Base-by-base conservation (phyloP, 2,888 invertebrate species). In the Eretmocerus hayati region DNA sequence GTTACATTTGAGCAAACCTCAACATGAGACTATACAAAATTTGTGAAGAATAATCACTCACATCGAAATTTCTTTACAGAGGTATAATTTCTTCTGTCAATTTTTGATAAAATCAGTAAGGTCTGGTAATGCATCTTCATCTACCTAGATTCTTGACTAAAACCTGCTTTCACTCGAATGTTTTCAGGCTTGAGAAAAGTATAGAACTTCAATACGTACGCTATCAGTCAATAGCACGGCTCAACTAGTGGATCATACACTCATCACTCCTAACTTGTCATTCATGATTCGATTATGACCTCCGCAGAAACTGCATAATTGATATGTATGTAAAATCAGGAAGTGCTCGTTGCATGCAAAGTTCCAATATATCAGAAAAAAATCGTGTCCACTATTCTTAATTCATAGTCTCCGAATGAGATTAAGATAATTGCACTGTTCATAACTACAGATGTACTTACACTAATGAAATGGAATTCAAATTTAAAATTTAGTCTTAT, bases 381-480 rank as follows among this genome's bases (percentile, higher is more conserved):
- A 39, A 43, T 44, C 30, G 19, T 49, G 13, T 9, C 33, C 33
- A 33, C n/a, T n/a, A n/a, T 33, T 33, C n/a, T n/a, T 33, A 33
- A 13, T n/a, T 15, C 6, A 48, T 15, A 37, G 33, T 46, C 39
- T 48, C 52, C 20, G 41, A 3, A 35, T 4, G 36, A 49, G 46
- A 52, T 16, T 19, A 33, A 30, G 44, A 64, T 60, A 60, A 70
- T 70, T 70, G 70, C 69, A 70, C 70, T 63, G 65, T 66, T 66
- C 59, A 61, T 62, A 65, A 64, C 66, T 62, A 66, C 60, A 63
- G 63, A 59, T 58, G 60, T 50, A n/a, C n/a, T n/a, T n/a, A n/a
- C n/a, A n/a, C 58, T 63, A 62, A 65, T 62, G 55, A 57, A 60
- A 59, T 56, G 59, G 56, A 59, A 59, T 59, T 59, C 56, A 58